Percentiles rank a stretch among this genome's conserved stretches.
Evolutionary conservation across 2,888 invertebrate species (phyloP).

Genomic region (Ditula angustiorana): DNA sequence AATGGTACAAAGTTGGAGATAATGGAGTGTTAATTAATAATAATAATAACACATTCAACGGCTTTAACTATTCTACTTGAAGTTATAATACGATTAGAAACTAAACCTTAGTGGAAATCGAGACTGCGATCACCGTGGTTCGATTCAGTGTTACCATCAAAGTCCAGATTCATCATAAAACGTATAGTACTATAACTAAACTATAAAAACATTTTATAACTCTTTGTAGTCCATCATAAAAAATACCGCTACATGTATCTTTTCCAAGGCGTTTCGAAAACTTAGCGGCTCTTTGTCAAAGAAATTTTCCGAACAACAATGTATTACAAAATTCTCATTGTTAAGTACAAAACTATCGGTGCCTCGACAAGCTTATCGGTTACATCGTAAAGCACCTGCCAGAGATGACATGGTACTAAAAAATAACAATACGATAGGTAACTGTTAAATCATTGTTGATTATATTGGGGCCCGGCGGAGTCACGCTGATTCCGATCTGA

Average conservation of each 20-base stretch:
- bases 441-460: constrained; percentile 70
- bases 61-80: neutral
- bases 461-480: constrained; percentile 63
- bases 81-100: no score
- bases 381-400: constrained; percentile 64
- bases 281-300: constrained; percentile 18
- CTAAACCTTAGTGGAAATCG: neutral
- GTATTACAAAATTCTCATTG: constrained; percentile 30
- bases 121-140: neutral
- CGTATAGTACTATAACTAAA: no score
- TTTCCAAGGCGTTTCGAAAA: constrained; percentile 8
- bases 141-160: neutral
- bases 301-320: constrained; percentile 12
- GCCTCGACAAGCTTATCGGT: constrained; percentile 27
- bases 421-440: constrained; percentile 69
- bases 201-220: neutral
- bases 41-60: no score
- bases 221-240: neutral
- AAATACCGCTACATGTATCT: constrained; percentile 1
- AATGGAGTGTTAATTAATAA: no score
- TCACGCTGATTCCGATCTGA: constrained; percentile 75
- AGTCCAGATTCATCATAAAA: no score
- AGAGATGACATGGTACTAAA: constrained; percentile 69
- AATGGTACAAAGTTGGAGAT: no score
- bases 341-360: constrained; percentile 9